A percentile compares a stretch with the other conserved stretches of the same genome.
Conservation (phyloP, 2,888 invertebrate genomes). For the Volucella inflata region DNA sequence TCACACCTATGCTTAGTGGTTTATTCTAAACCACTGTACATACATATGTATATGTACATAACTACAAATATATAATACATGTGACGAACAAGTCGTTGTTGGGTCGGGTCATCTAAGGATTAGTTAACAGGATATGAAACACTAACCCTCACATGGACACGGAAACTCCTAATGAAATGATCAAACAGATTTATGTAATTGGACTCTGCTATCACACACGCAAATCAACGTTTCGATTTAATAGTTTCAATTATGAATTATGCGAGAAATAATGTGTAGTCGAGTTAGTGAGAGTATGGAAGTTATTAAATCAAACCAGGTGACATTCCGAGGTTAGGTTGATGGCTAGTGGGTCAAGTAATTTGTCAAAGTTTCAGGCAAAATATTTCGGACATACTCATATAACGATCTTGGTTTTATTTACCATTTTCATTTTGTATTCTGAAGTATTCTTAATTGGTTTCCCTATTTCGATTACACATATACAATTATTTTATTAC, state of each 20-base stretch:
- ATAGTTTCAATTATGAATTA: conserved; percentile 75
- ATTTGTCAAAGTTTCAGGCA: conserved; percentile 35
- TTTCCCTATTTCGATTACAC: too few relatives aligned
- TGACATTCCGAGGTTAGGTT: conserved; percentile 49
- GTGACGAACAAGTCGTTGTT: conserved; percentile 43
- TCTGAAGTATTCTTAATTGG: too few relatives aligned
- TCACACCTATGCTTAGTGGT: conserved; percentile 41
- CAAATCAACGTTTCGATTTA: conserved; percentile 73
- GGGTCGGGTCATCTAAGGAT: conserved; percentile 64
- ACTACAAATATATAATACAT: conserved; percentile 41
- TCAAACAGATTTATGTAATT: conserved; percentile 75
- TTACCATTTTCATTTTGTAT: too few relatives aligned
- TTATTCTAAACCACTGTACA: too few relatives aligned
- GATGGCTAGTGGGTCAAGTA: conserved; percentile 25
- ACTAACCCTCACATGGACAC: conserved; percentile 19
- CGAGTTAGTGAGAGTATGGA: conserved; percentile 44
- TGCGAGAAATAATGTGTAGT: conserved; percentile 61
- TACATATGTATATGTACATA: too few relatives aligned
- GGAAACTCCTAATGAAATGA: conserved; percentile 62
- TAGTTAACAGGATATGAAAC: conserved; percentile 57
- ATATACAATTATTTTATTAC: too few relatives aligned
- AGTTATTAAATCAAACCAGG: conserved; percentile 69
- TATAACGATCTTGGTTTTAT: too few relatives aligned
- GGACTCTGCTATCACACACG: conserved; percentile 61
- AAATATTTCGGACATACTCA: conserved; percentile 4